A percentile compares a stretch with the other conserved stretches of the same genome.
phyloP scores from a whole-genome alignment of 2,113 vertebrate species.

The Neomonachus schauinslandi region DNA sequence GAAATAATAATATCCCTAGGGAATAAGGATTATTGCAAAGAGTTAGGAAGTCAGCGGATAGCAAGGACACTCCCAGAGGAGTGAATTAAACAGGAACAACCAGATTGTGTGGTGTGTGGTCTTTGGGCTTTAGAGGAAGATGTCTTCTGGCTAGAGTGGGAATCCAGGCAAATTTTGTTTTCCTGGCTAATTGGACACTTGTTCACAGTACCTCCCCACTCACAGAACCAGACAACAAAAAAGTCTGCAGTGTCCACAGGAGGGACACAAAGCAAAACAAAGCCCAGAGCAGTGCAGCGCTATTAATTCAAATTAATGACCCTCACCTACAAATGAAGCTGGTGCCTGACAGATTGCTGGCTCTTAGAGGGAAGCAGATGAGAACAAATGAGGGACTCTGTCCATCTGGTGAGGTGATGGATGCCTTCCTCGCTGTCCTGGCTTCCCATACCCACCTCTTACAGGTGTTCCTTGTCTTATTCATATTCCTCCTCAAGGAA shows the following conservation, averaged over 20 bases:
- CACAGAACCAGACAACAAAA: conserved; percentile 40
- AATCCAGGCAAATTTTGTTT: conserved; percentile 61
- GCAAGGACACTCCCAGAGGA: neutral
- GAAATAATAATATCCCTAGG: neutral
- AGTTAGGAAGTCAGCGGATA: neutral
- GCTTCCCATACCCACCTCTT: neutral
- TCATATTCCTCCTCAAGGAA: neutral
- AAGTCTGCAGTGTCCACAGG: conserved; percentile 41
- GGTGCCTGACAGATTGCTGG: conserved; percentile 64
- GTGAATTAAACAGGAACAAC: neutral
- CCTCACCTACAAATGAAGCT: conserved; percentile 63
- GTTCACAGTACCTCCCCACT: conserved; percentile 28
- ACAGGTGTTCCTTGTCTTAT: conserved; percentile 2
- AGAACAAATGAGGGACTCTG: conserved; percentile 25
- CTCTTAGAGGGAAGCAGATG: conserved; percentile 23
- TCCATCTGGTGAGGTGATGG: neutral
- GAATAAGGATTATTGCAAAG: neutral
- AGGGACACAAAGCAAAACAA: conserved; percentile 61
- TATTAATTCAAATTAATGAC: conserved; percentile 78
- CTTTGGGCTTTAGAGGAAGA: neutral
- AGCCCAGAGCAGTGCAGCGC: conserved; percentile 21
- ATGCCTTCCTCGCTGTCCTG: neutral
- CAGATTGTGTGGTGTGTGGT: neutral
- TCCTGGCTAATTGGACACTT: conserved; percentile 64
- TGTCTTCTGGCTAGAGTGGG: neutral